Conservation (phyloP, 2,888 invertebrate genomes). For the Hirtodrosophila alboralis region DNA sequence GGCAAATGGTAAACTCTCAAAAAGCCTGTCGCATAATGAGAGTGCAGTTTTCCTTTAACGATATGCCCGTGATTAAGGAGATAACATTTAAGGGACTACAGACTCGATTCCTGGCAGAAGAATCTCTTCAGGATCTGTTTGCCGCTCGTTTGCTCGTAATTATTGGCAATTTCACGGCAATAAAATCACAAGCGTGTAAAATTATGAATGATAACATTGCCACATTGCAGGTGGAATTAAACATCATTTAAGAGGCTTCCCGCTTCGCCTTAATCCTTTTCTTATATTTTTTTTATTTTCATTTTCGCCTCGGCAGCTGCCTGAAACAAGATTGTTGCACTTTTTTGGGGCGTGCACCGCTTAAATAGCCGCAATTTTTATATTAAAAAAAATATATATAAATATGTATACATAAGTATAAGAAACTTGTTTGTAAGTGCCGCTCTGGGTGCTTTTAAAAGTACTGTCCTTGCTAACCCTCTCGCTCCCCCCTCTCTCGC, state of each 20-base stretch:
- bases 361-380: conserved; percentile 70
- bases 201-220: conserved; percentile 73
- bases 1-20: conserved; percentile 40
- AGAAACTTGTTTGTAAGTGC: conserved; percentile 47
- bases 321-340: conserved; percentile 34
- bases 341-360: conserved; percentile 58
- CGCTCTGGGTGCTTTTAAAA: conserved; percentile 22
- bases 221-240: conserved; percentile 63
- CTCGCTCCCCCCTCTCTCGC: background rate
- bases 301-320: conserved; percentile 14
- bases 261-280: conserved; percentile 45
- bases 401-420: conserved; percentile 4
- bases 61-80: conserved; percentile 15
- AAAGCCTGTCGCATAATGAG: conserved; percentile 53
- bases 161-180: conserved; percentile 81
- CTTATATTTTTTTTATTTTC: background rate
- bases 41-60: conserved; percentile 24
- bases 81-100: conserved; percentile 16
- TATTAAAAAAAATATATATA: conserved; percentile 49
- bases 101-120: background rate
- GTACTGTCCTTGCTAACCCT: conserved; percentile 2
- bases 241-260: conserved; percentile 40
- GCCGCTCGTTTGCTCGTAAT: conserved; percentile 64
- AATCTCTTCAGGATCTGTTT: conserved; percentile 13
- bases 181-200: conserved; percentile 80